Conservation (phyloP, 2,888 invertebrate genomes). For the Euclidia mi region DNA sequence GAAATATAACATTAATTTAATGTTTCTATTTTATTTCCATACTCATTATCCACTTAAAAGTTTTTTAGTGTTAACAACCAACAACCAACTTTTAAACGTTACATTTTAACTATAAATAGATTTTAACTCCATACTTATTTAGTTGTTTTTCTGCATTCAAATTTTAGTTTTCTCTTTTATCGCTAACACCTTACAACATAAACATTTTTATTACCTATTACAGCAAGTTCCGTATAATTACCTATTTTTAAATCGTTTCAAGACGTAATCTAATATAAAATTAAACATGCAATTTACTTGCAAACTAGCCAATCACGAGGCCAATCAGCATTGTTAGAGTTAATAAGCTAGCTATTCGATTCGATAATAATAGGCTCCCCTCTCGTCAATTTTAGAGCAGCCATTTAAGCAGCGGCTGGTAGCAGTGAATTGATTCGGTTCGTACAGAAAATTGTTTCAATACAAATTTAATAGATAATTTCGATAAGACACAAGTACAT, state of each 20-base stretch:
- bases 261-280: slow-evolving; percentile 57
- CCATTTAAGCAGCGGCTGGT: slow-evolving; percentile 12
- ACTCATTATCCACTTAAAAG: slow-evolving; percentile 9
- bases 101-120: not conserved
- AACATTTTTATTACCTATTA: slow-evolving; percentile 27
- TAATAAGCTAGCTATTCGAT: slow-evolving; percentile 60
- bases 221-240: slow-evolving; percentile 38
- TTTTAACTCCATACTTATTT: too few relatives aligned
- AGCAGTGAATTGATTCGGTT: not conserved
- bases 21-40: not conserved
- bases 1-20: not conserved
- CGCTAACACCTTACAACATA: not conserved
- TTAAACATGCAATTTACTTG: slow-evolving; percentile 71
- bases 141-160: not conserved
- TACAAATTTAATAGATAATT: too few relatives aligned
- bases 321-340: slow-evolving; percentile 63
- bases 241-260: slow-evolving; percentile 40
- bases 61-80: slow-evolving; percentile 2
- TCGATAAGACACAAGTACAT: too few relatives aligned
- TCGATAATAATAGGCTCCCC: slow-evolving; percentile 61
- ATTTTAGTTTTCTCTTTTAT: not conserved
- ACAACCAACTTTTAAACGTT: slow-evolving; percentile 4
- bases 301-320: slow-evolving; percentile 64
- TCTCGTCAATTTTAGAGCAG: slow-evolving; percentile 52
- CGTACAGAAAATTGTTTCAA: not conserved